phyloP scores from a whole-genome alignment of 2,113 vertebrate genomes.

The Mola mola region DNA sequence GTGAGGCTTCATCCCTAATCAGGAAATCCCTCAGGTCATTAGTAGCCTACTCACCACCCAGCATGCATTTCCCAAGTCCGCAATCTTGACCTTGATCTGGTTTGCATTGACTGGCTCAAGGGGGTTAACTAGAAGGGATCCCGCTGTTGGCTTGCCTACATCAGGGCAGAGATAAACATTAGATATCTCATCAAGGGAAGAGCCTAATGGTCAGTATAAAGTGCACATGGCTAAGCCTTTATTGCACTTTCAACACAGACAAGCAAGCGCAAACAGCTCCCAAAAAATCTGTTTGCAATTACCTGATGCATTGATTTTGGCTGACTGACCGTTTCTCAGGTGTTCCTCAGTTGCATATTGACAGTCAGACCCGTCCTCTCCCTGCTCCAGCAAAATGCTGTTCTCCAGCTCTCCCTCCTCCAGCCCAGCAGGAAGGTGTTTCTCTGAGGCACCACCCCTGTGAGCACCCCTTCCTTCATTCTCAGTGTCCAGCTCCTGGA shows the following conservation, averaged over 20 bases:
- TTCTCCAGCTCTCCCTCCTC: conserved; percentile 69
- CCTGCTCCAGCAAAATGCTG: conserved; percentile 48
- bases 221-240: conserved; percentile 16
- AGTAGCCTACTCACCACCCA: conserved; percentile 92
- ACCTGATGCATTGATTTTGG: not conserved
- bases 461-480: conserved; percentile 29
- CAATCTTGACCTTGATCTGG: conserved; percentile 98
- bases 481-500: conserved; percentile 41
- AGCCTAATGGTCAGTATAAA: not conserved
- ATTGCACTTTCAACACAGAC: conserved; percentile 8
- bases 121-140: conserved; percentile 94
- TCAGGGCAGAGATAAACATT: conserved; percentile 24
- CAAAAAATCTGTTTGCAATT: not conserved
- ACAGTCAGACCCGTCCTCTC: conserved; percentile 43
- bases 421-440: conserved; percentile 30
- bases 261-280: not conserved
- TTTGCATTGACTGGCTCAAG: conserved; percentile 95
- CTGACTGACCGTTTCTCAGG: conserved; percentile 75
- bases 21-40: conserved; percentile 66
- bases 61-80: conserved; percentile 98
- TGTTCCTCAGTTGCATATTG: conserved; percentile 58
- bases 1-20: conserved; percentile 34
- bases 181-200: conserved; percentile 3
- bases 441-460: conserved; percentile 47
- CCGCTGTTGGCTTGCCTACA: conserved; percentile 89